Percentiles rank a stretch among this genome's conserved stretches.
These are phyloP conservation scores for Dolichoris vasculosae DNA, from an alignment of 1,140 invertebrate genomes.

Conservation along the genomic window DNA sequence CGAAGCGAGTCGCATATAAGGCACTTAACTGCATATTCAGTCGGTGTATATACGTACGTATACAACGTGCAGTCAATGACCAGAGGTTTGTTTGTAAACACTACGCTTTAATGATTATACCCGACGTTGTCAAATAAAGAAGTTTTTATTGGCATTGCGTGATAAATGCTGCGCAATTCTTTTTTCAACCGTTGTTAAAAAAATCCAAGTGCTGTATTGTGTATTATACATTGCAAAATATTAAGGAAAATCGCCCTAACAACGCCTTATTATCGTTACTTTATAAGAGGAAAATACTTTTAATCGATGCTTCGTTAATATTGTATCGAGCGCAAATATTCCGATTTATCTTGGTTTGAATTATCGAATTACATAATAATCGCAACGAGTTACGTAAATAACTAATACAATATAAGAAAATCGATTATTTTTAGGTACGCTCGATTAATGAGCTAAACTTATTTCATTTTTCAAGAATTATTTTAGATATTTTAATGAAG, in stretches of 20 bases:
- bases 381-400: no score
- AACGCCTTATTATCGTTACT: no score
- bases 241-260: no score
- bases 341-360: no score
- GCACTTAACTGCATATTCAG: conserved; percentile 41
- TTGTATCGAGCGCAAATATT: no score
- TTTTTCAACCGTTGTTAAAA: neutral
- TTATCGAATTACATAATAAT: no score
- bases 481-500: no score
- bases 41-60: neutral
- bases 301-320: no score
- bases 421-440: no score
- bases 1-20: conserved; percentile 6
- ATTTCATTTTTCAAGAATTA: no score
- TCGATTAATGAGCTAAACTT: no score
- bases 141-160: conserved; percentile 28
- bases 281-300: neutral
- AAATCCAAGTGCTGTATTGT: neutral
- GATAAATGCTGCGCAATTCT: neutral
- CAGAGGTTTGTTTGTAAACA: conserved; percentile 48
- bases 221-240: neutral
- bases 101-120: conserved; percentile 34
- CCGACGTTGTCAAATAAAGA: conserved; percentile 27
- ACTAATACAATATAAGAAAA: no score
- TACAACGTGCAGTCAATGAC: conserved; percentile 31